Conservation (phyloP, 2,113 vertebrate species). For the Patagioenas fasciata region DNA sequence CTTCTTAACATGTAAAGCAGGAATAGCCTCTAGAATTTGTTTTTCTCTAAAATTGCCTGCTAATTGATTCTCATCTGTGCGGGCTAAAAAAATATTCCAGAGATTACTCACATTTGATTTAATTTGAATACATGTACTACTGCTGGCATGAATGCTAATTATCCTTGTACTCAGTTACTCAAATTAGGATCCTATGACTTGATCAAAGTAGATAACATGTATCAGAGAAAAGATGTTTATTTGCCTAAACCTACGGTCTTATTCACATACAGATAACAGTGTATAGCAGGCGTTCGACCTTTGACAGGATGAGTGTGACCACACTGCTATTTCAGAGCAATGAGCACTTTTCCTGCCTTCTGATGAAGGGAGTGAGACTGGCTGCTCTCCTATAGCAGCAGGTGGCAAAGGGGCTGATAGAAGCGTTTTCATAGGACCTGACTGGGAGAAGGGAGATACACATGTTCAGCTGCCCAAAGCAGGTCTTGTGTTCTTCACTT, state of each 20-base stretch:
- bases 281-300: neutral
- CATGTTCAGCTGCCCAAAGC: neutral
- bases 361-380: rapidly evolving
- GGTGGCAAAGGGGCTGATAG: neutral
- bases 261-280: neutral
- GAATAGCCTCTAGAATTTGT: neutral
- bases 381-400: neutral
- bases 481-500: neutral
- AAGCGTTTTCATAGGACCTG: neutral
- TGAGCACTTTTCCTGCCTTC: neutral
- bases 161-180: neutral
- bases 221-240: neutral
- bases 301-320: neutral
- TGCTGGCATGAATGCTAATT: neutral
- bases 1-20: neutral
- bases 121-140: neutral
- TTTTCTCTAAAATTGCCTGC: neutral
- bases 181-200: neutral
- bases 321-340: neutral
- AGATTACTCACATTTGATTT: neutral
- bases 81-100: neutral
- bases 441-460: neutral
- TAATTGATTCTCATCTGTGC: neutral
- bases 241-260: neutral
- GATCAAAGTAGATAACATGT: neutral